Conservation (phyloP, 2,888 invertebrate genomes). For the Caenorhabditis angaria region DNA sequence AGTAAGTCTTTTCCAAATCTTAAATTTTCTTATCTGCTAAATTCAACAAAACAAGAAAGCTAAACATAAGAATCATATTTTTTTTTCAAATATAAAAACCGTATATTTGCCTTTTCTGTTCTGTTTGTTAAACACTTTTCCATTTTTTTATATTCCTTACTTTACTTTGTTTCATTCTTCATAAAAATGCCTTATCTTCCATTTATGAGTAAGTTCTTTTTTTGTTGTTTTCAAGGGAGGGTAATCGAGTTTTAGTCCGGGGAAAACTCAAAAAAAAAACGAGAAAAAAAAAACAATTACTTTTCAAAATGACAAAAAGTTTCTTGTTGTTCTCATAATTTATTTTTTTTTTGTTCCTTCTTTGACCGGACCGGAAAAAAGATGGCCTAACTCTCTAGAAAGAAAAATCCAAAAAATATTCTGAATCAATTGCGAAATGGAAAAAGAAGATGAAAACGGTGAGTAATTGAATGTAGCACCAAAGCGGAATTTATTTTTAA, state of each 20-base stretch:
- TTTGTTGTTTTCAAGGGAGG: not conserved
- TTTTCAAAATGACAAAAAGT: not conserved
- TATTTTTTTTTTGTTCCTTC: not conserved
- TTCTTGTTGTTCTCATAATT: not conserved
- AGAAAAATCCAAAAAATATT: too few relatives aligned
- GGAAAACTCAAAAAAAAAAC: too few relatives aligned
- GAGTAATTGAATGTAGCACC: conserved; percentile 2
- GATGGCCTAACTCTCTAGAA: not conserved
- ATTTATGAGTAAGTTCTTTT: conserved; percentile 30
- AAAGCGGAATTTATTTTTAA: not conserved
- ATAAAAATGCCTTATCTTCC: conserved; percentile 31
- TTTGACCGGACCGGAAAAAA: not conserved
- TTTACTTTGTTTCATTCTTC: too few relatives aligned
- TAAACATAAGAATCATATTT: not conserved
- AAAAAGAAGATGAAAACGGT: not conserved
- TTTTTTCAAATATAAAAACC: not conserved
- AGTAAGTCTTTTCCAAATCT: conserved; percentile 15
- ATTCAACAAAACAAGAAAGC: not conserved
- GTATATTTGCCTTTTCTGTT: not conserved
- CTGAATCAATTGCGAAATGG: not conserved
- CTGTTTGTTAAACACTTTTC: conserved; percentile 3
- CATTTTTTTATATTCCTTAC: too few relatives aligned
- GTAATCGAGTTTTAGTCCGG: not conserved
- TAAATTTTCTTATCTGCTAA: too few relatives aligned
- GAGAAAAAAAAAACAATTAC: not conserved